Percentiles rank a stretch among this genome's conserved stretches.
phyloP scores from a whole-genome alignment of 2,797 vertebrate species.

The Gymnopithys bicolor region DNA sequence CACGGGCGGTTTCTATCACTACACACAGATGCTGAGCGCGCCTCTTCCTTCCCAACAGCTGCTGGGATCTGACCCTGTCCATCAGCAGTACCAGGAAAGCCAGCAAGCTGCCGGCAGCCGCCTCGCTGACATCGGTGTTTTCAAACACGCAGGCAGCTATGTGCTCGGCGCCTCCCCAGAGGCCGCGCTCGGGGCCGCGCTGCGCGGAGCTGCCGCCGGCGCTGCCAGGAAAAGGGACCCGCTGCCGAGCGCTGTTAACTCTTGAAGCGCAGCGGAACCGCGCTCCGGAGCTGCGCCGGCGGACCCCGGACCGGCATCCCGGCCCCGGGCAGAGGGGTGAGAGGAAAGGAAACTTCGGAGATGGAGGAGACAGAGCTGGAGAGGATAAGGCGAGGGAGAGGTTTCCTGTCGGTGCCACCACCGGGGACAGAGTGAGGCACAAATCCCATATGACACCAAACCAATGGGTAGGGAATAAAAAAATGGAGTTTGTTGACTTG shows the following conservation, averaged over 20 bases:
- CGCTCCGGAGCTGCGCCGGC: rapidly evolving
- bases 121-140: conserved; percentile 78
- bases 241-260: background rate
- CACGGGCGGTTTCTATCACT: conserved; percentile 34
- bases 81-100: conserved; percentile 67
- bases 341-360: background rate
- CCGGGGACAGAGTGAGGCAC: rapidly evolving
- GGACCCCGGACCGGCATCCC: rapidly evolving
- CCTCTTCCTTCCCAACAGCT: conserved; percentile 71
- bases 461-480: background rate
- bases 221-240: conserved; percentile 21
- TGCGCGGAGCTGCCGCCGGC: background rate
- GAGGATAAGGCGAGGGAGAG: background rate
- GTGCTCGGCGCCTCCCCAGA: conserved; percentile 75
- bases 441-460: rapidly evolving
- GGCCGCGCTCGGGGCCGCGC: conserved; percentile 50
- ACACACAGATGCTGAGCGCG: conserved; percentile 63
- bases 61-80: conserved; percentile 76
- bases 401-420: background rate
- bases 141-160: conserved; percentile 70
- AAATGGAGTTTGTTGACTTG: background rate
- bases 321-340: rapidly evolving
- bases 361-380: background rate
- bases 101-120: conserved; percentile 67
- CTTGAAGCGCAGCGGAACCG: background rate